phyloP scores from a whole-genome alignment of 2,113 vertebrate species.

The Amazona vittata region DNA sequence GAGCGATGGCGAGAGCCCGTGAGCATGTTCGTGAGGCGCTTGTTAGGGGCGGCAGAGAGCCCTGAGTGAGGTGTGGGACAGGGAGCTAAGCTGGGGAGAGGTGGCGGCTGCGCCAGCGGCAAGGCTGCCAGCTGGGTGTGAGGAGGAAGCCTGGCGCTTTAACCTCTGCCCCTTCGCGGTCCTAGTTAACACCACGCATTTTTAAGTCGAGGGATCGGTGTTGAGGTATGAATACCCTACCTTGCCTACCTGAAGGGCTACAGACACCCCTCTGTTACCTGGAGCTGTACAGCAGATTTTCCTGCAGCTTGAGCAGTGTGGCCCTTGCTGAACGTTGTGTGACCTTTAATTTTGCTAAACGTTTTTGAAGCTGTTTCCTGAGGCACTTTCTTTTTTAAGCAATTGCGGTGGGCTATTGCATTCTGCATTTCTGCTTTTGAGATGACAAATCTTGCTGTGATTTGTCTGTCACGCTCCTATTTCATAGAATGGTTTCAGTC shows the following conservation, averaged over 20 bases:
- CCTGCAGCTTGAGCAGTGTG: accelerated
- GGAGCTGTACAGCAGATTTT: accelerated
- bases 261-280: accelerated
- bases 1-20: accelerated
- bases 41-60: not conserved
- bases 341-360: not conserved
- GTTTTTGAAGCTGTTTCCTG: accelerated
- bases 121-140: not conserved
- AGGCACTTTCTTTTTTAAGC: not conserved
- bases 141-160: too few relatives aligned
- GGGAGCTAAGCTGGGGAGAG: too few relatives aligned
- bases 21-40: too few relatives aligned
- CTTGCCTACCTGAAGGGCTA: accelerated
- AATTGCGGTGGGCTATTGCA: not conserved
- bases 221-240: not conserved
- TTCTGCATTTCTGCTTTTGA: not conserved
- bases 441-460: accelerated
- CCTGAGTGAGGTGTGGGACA: not conserved
- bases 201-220: accelerated
- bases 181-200: accelerated
- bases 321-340: not conserved
- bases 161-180: not conserved
- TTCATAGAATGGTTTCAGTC: not conserved
- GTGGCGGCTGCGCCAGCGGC: too few relatives aligned
- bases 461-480: not conserved